These are phyloP conservation scores for Drosophila mojavensis DNA, from an alignment of 1,140 invertebrate genomes.

Conservation along the genomic window DNA sequence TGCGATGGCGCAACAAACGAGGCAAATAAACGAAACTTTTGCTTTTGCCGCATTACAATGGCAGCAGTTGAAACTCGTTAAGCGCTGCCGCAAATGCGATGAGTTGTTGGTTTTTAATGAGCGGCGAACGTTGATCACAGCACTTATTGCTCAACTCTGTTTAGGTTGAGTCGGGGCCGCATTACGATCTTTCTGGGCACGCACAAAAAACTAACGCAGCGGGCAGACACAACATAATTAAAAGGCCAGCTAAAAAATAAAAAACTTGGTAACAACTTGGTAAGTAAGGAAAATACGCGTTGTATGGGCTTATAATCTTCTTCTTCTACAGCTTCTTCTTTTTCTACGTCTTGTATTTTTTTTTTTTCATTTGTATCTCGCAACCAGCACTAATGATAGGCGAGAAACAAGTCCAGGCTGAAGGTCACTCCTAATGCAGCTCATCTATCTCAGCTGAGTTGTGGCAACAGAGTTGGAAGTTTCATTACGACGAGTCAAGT, in stretches of 20 bases:
- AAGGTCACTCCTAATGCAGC: constrained; percentile 48
- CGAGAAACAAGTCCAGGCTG: constrained; percentile 5
- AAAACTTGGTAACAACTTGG: constrained; percentile 22
- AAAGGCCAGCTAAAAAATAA: constrained; percentile 14
- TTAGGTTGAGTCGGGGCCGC: constrained; percentile 39
- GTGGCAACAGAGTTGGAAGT: constrained; percentile 32
- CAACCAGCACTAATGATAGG: constrained; percentile 32
- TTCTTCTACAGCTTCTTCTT: background rate
- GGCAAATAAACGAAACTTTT: constrained; percentile 61
- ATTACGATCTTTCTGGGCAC: constrained; percentile 71
- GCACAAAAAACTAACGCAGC: constrained; percentile 34
- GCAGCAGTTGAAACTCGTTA: constrained; percentile 60
- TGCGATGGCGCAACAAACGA: constrained; percentile 31
- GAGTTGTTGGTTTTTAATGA: constrained; percentile 66
- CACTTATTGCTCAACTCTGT: constrained; percentile 48
- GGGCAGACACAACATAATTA: constrained; percentile 25
- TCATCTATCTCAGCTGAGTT: constrained; percentile 22
- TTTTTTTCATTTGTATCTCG: too few relatives aligned
- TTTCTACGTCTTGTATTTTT: too few relatives aligned
- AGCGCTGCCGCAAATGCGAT: constrained; percentile 45
- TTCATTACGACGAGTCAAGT: constrained; percentile 42
- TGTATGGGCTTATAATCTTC: constrained; percentile 36
- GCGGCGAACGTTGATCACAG: constrained; percentile 48
- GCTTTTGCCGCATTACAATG: constrained; percentile 31
- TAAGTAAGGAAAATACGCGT: constrained; percentile 41